A percentile compares a stretch with the other conserved stretches of the same genome.
These are phyloP conservation scores for Poeciliopsis infans DNA, from an alignment of 2,797 vertebrate genomes.

Conservation along the genomic window DNA sequence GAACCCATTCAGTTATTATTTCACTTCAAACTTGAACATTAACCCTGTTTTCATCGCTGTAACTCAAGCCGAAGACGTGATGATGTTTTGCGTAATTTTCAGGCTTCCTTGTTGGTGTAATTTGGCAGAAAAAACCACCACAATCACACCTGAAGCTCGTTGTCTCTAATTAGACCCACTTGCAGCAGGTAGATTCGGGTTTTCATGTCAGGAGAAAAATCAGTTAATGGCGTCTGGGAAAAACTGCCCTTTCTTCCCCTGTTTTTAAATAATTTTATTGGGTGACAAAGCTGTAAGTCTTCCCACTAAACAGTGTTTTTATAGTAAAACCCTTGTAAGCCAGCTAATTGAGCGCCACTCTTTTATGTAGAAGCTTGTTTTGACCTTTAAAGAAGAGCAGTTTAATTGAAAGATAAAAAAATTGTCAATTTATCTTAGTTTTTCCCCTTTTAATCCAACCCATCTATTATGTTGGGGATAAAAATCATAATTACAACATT, in stretches of 20 bases:
- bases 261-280: not conserved
- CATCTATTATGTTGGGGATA: not conserved
- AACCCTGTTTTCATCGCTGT: not conserved
- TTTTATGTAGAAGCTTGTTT: not conserved
- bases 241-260: not conserved
- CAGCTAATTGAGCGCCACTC: not conserved
- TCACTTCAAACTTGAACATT: not conserved
- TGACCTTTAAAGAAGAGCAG: not conserved
- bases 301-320: not conserved
- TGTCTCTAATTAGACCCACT: not conserved
- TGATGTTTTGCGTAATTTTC: not conserved
- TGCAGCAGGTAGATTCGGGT: too few species aligned
- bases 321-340: not conserved
- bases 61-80: not conserved
- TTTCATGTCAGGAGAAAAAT: not conserved
- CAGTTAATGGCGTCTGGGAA: not conserved
- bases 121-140: not conserved
- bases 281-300: not conserved
- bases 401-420: not conserved
- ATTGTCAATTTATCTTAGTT: not conserved
- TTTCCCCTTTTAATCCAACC: not conserved
- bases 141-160: conserved; percentile 23
- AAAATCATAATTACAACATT: not conserved
- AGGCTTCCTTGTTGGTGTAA: not conserved
- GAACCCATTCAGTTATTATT: not conserved